Evolutionary conservation across 2,113 vertebrate species (phyloP).

Genomic region (Todiramphus chloris): DNA sequence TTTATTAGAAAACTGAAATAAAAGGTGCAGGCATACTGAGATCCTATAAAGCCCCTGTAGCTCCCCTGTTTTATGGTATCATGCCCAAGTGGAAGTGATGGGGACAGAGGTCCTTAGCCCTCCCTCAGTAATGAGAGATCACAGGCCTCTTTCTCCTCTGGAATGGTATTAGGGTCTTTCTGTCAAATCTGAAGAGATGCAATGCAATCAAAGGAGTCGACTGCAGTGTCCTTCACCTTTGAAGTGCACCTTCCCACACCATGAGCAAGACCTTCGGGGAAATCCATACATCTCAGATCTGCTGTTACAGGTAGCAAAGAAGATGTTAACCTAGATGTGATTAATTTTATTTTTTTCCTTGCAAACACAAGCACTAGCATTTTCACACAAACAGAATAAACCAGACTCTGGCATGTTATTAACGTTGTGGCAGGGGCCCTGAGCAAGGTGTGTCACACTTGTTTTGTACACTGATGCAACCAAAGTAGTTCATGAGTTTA

Average conservation of each 20-base stretch:
- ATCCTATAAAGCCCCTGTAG: not conserved
- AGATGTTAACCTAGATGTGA: not conserved
- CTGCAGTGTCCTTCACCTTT: not conserved
- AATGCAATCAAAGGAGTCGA: not conserved
- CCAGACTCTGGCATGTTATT: not conserved
- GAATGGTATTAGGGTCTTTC: not conserved
- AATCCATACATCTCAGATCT: not conserved
- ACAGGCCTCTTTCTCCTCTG: not conserved
- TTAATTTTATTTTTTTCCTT: not conserved
- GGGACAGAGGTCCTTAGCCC: not conserved
- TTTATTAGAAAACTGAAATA: not conserved
- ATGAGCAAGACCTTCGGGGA: not conserved
- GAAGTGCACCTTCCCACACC: not conserved
- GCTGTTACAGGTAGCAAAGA: not conserved
- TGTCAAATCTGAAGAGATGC: not conserved
- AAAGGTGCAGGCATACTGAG: not conserved
- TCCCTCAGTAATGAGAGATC: not conserved
- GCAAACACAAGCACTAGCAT: not conserved
- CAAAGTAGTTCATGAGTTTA: not conserved
- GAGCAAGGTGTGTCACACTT: not conserved
- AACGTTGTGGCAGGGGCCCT: not conserved
- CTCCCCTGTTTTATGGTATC: not conserved
- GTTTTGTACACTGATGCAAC: not conserved
- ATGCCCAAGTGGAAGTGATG: fast-evolving
- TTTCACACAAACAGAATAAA: not conserved